A percentile compares a stretch with the other conserved stretches of the same genome.
Conservation (phyloP, 2,888 invertebrate genomes). For the Prenolepis imparis region DNA sequence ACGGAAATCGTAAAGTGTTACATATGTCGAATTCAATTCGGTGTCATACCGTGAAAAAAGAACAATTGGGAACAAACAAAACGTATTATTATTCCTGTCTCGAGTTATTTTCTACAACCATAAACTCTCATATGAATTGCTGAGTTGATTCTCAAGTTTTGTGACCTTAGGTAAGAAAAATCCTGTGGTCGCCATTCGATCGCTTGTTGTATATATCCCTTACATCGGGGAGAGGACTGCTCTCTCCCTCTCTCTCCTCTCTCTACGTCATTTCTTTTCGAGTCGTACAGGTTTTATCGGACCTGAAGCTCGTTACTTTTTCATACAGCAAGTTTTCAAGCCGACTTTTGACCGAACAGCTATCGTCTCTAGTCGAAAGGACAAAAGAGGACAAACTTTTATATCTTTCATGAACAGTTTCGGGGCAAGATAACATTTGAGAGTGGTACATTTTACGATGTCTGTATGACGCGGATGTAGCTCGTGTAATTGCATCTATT, state of each 20-base stretch:
- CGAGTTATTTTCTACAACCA: background rate
- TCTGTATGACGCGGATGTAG: slow-evolving; percentile 47
- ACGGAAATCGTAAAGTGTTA: background rate
- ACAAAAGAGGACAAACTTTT: slow-evolving; percentile 54
- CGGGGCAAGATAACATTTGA: slow-evolving; percentile 22
- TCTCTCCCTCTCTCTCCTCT: background rate
- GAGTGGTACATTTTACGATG: slow-evolving; percentile 50
- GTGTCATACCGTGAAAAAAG: background rate
- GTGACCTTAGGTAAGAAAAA: slow-evolving; percentile 25
- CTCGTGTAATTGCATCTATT: slow-evolving; percentile 63
- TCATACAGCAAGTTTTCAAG: slow-evolving; percentile 13
- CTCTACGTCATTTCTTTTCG: slow-evolving; percentile 2
- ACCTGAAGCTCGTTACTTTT: slow-evolving; percentile 19
- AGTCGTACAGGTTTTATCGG: slow-evolving; percentile 37
- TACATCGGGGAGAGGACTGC: background rate
- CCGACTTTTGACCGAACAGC: slow-evolving; percentile 2
- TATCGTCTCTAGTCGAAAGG: slow-evolving; percentile 38
- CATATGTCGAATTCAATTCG: background rate
- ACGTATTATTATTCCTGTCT: background rate
- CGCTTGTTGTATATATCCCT: slow-evolving; percentile 10
- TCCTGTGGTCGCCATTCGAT: slow-evolving; percentile 30
- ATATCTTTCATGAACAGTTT: slow-evolving; percentile 71
- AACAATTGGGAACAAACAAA: slow-evolving; percentile 2
- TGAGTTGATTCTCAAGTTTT: slow-evolving; percentile 25
- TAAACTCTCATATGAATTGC: slow-evolving; percentile 31